phyloP scores from a whole-genome alignment of 1,140 invertebrate species.

The Nephotettix cincticeps region DNA sequence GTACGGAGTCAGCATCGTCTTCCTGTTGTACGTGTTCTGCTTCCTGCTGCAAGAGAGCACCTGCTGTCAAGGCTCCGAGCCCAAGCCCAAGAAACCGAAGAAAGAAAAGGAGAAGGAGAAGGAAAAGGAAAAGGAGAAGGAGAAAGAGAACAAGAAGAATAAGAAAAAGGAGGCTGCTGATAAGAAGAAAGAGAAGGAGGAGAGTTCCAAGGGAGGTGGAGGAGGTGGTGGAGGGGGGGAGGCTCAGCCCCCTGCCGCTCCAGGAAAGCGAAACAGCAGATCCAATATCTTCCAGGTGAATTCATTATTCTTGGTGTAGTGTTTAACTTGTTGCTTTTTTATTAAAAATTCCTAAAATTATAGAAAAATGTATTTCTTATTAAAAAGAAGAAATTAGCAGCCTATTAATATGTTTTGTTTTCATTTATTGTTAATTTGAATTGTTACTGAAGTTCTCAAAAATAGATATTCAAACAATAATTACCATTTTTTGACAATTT shows the following conservation, averaged over 20 bases:
- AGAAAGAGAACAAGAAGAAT: conserved; percentile 38
- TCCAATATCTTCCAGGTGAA: conserved; percentile 42
- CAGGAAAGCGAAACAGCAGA: conserved; percentile 33
- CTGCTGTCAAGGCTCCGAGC: conserved; percentile 69
- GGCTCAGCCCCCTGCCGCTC: conserved; percentile 25
- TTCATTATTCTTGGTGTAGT: too few relatives aligned
- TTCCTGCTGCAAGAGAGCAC: conserved; percentile 91
- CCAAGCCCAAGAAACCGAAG: conserved; percentile 66
- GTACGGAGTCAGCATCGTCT: conserved; percentile 91
- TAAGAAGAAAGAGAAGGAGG: conserved; percentile 33
- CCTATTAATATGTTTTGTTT: too few relatives aligned
- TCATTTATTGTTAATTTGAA: too few relatives aligned
- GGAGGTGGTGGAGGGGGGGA: conserved; percentile 10
- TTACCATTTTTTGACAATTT: too few relatives aligned
- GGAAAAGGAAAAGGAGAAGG: conserved; percentile 52
- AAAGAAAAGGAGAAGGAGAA: conserved; percentile 55
- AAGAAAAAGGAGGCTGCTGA: conserved; percentile 37
- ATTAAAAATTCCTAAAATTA: conserved; percentile 28
- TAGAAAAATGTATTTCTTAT: too few relatives aligned
- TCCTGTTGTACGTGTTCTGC: conserved; percentile 94
- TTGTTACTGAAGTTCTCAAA: too few relatives aligned
- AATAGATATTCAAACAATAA: too few relatives aligned
- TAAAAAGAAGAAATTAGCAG: too few relatives aligned
- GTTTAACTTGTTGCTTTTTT: too few relatives aligned
- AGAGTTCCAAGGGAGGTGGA: conserved; percentile 16